Conservation (phyloP, 2,888 invertebrate genomes). For the Cheilosia urbana region DNA sequence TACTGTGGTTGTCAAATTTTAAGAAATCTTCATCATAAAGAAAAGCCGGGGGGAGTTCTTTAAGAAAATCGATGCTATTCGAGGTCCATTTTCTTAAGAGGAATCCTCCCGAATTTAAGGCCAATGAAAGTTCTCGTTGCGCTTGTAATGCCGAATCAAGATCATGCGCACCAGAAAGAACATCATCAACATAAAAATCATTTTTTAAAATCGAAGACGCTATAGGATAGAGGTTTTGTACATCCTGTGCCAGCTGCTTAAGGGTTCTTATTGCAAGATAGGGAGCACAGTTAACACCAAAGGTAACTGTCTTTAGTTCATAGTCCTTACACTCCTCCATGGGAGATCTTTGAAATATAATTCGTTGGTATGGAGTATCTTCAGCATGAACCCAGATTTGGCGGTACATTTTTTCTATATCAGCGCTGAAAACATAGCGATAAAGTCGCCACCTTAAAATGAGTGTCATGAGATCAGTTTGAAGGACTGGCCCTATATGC, state of each 20-base stretch:
- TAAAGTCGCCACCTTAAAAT: background rate
- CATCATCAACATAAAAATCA: conserved; percentile 60
- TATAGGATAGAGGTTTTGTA: conserved; percentile 3
- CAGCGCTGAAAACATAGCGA: background rate
- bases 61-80: conserved; percentile 13
- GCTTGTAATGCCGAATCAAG: conserved; percentile 23
- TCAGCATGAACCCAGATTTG: conserved; percentile 6
- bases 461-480: background rate
- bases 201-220: conserved; percentile 34
- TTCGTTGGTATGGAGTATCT: background rate
- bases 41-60: background rate
- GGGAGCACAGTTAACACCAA: conserved; percentile 20
- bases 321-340: background rate
- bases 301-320: conserved; percentile 25
- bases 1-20: background rate
- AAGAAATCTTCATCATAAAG: conserved; percentile 3
- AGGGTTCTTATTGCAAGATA: conserved; percentile 8
- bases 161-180: conserved; percentile 44
- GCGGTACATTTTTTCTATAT: background rate
- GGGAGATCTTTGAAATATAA: background rate
- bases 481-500: background rate
- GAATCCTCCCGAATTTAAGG: conserved; percentile 19
- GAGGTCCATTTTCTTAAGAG: conserved; percentile 41
- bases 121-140: conserved; percentile 27
- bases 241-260: background rate